These are phyloP conservation scores for Sminthurides aquaticus DNA, from an alignment of 2,888 invertebrate genomes.

Conservation along the genomic window DNA sequence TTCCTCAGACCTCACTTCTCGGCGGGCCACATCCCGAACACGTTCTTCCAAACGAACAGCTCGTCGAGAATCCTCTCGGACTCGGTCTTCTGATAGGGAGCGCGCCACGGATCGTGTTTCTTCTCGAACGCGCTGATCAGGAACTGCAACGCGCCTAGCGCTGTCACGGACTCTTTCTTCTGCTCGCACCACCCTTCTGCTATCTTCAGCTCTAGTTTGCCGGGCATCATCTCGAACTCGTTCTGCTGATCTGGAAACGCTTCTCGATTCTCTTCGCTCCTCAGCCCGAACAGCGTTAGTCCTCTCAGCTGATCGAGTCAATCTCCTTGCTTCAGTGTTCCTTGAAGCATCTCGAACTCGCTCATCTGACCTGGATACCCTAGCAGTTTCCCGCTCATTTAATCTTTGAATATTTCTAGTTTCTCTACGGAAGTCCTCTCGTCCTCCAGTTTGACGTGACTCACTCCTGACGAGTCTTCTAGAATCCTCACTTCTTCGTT, in stretches of 20 bases:
- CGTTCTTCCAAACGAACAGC: background rate
- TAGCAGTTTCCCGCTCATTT: background rate
- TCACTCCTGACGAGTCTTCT: background rate
- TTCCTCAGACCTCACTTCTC: slow-evolving; percentile 4
- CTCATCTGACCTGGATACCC: slow-evolving; percentile 9
- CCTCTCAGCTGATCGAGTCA: background rate
- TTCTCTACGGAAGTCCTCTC: background rate
- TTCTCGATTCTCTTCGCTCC: background rate
- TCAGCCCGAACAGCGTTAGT: background rate
- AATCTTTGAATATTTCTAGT: background rate
- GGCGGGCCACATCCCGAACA: background rate
- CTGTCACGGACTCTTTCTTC: slow-evolving; percentile 16
- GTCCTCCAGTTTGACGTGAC: background rate
- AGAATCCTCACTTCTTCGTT: background rate
- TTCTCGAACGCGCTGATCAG: slow-evolving; percentile 9
- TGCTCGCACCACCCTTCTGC: slow-evolving; percentile 14
- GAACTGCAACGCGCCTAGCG: background rate
- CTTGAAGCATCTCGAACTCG: slow-evolving; percentile 3
- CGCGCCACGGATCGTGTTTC: slow-evolving; percentile 14
- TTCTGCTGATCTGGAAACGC: background rate
- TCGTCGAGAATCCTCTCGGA: slow-evolving; percentile 7
- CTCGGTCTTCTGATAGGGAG: slow-evolving; percentile 1
- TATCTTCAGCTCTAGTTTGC: slow-evolving; percentile 9
- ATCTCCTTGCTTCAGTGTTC: background rate
- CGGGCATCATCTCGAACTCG: slow-evolving; percentile 14